Evolutionary conservation across 2,888 invertebrate species (phyloP).

Genomic region (Nesidiocoris tenuis): DNA sequence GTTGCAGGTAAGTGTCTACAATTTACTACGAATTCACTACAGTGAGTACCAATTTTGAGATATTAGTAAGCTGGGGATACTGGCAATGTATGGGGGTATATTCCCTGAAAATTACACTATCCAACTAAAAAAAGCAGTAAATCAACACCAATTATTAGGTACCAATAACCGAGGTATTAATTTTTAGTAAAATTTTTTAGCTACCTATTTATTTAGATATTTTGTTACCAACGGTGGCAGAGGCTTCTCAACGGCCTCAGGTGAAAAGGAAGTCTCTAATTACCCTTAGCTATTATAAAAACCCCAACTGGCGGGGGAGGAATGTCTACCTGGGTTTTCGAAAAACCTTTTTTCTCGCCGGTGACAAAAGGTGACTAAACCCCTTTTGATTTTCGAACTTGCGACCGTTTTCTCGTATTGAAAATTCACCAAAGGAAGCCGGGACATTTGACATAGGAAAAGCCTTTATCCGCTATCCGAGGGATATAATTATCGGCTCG

Average conservation of each 20-base stretch:
- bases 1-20: too few species aligned
- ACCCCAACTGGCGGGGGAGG: not conserved
- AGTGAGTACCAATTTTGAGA: too few species aligned
- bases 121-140: too few species aligned
- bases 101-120: too few species aligned
- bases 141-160: too few species aligned
- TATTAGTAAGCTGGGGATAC: too few species aligned
- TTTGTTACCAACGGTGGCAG: too few species aligned
- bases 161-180: too few species aligned
- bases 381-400: not conserved
- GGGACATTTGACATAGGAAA: not conserved
- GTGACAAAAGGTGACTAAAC: not conserved
- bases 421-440: not conserved
- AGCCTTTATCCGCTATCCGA: not conserved
- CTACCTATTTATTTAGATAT: too few species aligned
- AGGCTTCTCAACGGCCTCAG: not conserved
- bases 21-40: too few species aligned
- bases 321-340: not conserved
- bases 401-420: not conserved
- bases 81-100: too few species aligned
- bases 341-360: not conserved
- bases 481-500: not conserved
- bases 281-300: not conserved
- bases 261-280: not conserved
- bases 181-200: too few species aligned